Evolutionary conservation across 2,113 vertebrate genomes (phyloP), one percentile per base, ranked within the genome.

Genomic region (Zingel zingel): DNA sequence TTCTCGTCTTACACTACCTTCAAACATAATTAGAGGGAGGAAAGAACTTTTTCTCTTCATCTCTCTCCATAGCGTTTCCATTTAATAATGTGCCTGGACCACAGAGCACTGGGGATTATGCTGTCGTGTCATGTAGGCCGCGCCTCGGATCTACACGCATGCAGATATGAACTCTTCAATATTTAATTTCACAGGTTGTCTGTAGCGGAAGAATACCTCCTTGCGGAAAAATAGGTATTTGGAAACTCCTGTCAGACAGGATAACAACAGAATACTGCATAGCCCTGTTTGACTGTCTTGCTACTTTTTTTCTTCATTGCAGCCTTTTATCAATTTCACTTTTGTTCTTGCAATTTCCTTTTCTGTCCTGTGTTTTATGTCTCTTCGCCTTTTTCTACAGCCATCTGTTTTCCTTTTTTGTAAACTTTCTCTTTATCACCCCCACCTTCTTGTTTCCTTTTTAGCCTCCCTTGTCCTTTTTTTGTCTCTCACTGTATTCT

Each of bases 191-290:
- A 59, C 84, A 81, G 87, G 82, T 93, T 77, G 72, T 83, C 84
- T 86, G 80, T 81, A 90, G 64, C 56, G 27, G 72, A 65, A 75
- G 79, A 88, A 81, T 54, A 86, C 43, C 79, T 86, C 18, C 10
- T 85, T 84, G 59, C n/a, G 5, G 51, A 57, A 71, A 81, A 62
- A 63, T 54, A 62, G 63, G 61, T 56, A 76, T 83, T 84, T 59
- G 57, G 89, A 89, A 86, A 81, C 62, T 39, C 57, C 79, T 84
- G 85, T 91, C 86, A 91, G 81, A 86, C 80, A 65, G 81, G 74
- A 91, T 89, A 81, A 88, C 67, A 85, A 71, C 83, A 84, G 83
- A 94, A 94, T 95, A 92, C 94, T 94, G 91, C 84, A 93, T 89
- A 75, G 51, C 58, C 30, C 43, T 87, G 63, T 92, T 72, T 81